Base-by-base conservation (phyloP, 2,113 vertebrate genomes). In the Elephantulus edwardii region DNA sequence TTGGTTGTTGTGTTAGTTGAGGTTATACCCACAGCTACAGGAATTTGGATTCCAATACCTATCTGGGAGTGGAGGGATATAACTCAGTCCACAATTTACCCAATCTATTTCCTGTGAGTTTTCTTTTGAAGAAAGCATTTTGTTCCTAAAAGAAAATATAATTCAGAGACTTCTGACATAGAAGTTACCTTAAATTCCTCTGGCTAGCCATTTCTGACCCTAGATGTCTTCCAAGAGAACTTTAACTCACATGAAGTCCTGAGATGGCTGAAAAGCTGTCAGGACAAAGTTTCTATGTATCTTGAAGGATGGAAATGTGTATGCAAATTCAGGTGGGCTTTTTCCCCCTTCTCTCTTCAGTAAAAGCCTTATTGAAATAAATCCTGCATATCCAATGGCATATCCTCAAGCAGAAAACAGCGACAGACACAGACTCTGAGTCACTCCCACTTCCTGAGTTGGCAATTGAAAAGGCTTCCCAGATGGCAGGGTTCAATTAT, bases 251-350 rank as follows among this genome's bases (percentile, higher is more conserved):
- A n/a, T 6, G 2, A n/a, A 87, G 26, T 86, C 52, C 40, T 38
- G 60, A 26, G 19, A 54, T 52, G 56, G 40, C 28, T 12, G 68
- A 84, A 20, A 75, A 88, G 71, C 79, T 87, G 92, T 33, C 20
- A 11, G 13, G 22, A 38, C 75, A 14, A 64, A 40, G 40, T 84
- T n/a, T 40, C 77, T 64, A 44, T 54, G 92, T 92, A 80, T 95
- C 90, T 92, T 62, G 81, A 83, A 95, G 71, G 20, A 78, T 88
- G 71, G 6, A 75, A 28, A 38, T 81, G 7, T 35, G 24, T 44
- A 12, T 30, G 11, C 77, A 85, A 83, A 89, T 74, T 91, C 71
- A 93, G 85, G 93, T 95, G 92, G 86, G 46, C 42, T 35, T 35
- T 28, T 83, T 92, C 52, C 54, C 90, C 26, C 54, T 60, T 60